phyloP scores from a whole-genome alignment of 2,888 invertebrate species.

The Eristalis intricaria region DNA sequence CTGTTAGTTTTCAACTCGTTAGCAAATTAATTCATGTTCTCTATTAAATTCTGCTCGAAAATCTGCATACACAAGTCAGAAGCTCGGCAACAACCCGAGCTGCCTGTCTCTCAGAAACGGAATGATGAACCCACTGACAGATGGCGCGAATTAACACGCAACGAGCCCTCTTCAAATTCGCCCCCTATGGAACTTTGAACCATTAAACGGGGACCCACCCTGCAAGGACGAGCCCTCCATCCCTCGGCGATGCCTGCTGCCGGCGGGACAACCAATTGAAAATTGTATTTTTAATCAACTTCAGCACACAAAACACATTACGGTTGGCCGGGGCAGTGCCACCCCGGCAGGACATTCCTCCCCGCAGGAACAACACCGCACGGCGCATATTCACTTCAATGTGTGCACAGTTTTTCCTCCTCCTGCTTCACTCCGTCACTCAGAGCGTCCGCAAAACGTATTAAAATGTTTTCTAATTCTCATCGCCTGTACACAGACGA shows the following conservation, averaged over 20 bases:
- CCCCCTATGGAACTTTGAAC: conserved; percentile 18
- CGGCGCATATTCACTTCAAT: conserved; percentile 47
- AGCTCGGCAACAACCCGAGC: conserved; percentile 13
- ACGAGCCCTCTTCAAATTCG: background rate
- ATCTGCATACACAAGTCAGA: background rate
- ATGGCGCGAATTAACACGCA: background rate
- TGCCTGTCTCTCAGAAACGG: background rate
- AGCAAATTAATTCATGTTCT: conserved; percentile 35
- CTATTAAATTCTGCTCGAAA: background rate
- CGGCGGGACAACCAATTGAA: conserved; percentile 47
- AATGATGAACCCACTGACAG: background rate
- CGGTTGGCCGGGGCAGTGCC: background rate
- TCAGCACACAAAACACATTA: conserved; percentile 50
- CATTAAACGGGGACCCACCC: background rate
- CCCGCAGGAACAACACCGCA: background rate
- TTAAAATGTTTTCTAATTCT: conserved; percentile 71
- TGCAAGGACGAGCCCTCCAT: background rate
- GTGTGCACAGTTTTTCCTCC: background rate
- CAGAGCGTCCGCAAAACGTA: conserved; percentile 32
- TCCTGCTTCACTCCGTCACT: conserved; percentile 2
- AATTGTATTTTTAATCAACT: conserved; percentile 66
- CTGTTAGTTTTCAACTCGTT: conserved; percentile 3
- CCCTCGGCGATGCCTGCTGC: background rate
- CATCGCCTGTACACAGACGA: conserved; percentile 42
- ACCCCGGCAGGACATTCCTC: background rate